phyloP scores from a whole-genome alignment of 2,888 invertebrate genomes.

The Caenorhabditis zanzibari region DNA sequence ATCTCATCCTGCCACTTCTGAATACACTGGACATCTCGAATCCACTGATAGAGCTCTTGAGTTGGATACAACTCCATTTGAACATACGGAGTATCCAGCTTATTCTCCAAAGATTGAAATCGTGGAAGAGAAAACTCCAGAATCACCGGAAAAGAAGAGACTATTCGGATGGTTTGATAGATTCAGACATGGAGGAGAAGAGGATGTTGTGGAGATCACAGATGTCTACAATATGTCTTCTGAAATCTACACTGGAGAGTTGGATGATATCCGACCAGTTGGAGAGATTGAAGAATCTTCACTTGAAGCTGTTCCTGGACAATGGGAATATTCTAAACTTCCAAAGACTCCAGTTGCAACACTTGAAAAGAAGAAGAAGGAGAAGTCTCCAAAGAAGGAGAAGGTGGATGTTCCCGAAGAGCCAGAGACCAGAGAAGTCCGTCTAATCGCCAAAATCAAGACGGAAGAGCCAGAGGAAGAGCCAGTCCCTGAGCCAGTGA shows the following conservation, averaged over 20 bases:
- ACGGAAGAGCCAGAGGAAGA: conserved; percentile 48
- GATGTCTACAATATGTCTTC: conserved; percentile 47
- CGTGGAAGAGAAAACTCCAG: conserved; percentile 1
- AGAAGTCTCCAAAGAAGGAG: conserved; percentile 41
- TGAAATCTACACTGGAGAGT: conserved; percentile 51
- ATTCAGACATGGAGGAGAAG: conserved; percentile 66
- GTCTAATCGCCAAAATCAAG: not conserved
- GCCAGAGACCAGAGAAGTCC: conserved; percentile 28
- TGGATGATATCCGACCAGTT: conserved; percentile 48
- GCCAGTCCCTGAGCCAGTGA: conserved; percentile 6
- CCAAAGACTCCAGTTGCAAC: not conserved
- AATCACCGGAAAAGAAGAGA: conserved; percentile 12
- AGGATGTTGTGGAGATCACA: conserved; percentile 62
- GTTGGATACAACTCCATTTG: conserved; percentile 47
- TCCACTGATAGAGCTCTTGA: conserved; percentile 44
- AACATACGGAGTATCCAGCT: conserved; percentile 23
- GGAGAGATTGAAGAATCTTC: conserved; percentile 53
- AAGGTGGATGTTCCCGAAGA: conserved; percentile 25
- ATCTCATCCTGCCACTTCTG: conserved; percentile 18
- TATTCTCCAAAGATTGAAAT: conserved; percentile 32
- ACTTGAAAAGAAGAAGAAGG: conserved; percentile 49
- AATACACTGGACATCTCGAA: conserved; percentile 48
- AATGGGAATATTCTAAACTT: conserved; percentile 45
- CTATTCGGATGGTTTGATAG: conserved; percentile 58
- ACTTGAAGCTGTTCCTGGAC: conserved; percentile 55